phyloP scores from a whole-genome alignment of 1,140 invertebrate genomes.

The Macrocentrus cingulum region DNA sequence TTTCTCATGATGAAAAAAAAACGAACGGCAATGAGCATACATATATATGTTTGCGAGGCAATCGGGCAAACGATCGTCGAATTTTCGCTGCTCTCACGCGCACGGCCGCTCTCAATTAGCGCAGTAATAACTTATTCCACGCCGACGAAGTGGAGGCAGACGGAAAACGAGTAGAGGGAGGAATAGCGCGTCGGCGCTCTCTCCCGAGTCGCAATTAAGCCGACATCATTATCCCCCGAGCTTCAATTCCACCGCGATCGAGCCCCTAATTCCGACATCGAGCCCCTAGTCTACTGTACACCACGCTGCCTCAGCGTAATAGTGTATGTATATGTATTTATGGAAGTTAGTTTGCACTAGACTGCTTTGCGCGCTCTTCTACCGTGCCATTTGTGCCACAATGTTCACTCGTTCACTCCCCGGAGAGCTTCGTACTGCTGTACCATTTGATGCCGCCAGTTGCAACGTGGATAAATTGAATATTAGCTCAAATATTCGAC shows the following conservation, averaged over 20 bases:
- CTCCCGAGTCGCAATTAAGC: slow-evolving; percentile 29
- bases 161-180: not conserved
- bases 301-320: slow-evolving; percentile 2
- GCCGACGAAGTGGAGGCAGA: not conserved
- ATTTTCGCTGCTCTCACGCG: not conserved
- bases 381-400: not conserved
- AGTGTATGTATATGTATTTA: too few relatives aligned
- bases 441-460: not conserved
- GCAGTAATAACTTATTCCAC: slow-evolving; percentile 22
- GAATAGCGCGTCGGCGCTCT: not conserved
- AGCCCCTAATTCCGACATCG: slow-evolving; percentile 32
- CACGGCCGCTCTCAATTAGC: slow-evolving; percentile 21
- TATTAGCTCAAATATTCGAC: not conserved
- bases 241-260: slow-evolving; percentile 31
- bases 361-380: too few relatives aligned
- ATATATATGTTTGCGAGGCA: not conserved
- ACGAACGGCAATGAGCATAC: not conserved
- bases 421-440: not conserved
- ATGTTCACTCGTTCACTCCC: not conserved
- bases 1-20: not conserved
- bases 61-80: not conserved
- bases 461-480: slow-evolving; percentile 3
- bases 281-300: slow-evolving; percentile 18
- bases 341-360: too few relatives aligned
- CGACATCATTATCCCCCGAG: slow-evolving; percentile 37